Percentiles rank a stretch among this genome's conserved stretches.
Evolutionary conservation across 1,140 invertebrate genomes (phyloP).

Genomic region (Tribolium castaneum): DNA sequence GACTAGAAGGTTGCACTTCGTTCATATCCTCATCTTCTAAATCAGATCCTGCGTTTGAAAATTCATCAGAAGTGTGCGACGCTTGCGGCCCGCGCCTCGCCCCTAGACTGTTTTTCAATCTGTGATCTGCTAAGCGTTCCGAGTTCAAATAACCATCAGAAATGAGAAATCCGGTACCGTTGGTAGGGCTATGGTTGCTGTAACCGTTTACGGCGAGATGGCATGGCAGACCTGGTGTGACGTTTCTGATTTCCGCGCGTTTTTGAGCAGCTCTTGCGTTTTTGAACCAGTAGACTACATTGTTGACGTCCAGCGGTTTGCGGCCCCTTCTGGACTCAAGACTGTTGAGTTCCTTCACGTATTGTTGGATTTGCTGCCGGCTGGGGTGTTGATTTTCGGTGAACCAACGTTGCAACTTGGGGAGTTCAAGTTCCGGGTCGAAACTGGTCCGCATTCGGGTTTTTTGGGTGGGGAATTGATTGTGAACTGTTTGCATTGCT

Average conservation of each 20-base stretch:
- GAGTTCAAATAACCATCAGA: constrained; percentile 67
- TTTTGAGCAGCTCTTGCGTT: constrained; percentile 96
- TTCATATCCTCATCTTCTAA: constrained; percentile 71
- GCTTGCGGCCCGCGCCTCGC: constrained; percentile 63
- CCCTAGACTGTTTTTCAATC: constrained; percentile 67
- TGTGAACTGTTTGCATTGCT: constrained; percentile 77
- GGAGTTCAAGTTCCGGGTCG: constrained; percentile 95
- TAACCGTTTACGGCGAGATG: constrained; percentile 72
- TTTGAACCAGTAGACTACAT: constrained; percentile 99
- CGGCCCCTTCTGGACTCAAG: constrained; percentile 90
- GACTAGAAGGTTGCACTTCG: constrained; percentile 70
- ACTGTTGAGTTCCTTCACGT: constrained; percentile 92
- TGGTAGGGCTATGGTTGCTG: constrained; percentile 72
- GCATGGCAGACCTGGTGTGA: constrained; percentile 66
- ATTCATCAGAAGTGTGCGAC: constrained; percentile 70
- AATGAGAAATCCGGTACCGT: constrained; percentile 67
- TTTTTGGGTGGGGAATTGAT: constrained; percentile 84
- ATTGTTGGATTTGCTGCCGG: constrained; percentile 93
- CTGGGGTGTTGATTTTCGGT: constrained; percentile 95
- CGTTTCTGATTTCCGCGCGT: constrained; percentile 79
- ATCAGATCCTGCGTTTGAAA: constrained; percentile 71
- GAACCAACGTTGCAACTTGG: constrained; percentile 95
- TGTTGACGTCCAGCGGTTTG: constrained; percentile 95
- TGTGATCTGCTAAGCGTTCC: constrained; percentile 64
- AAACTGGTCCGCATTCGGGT: constrained; percentile 93